A percentile compares a stretch with the other conserved stretches of the same genome.
Evolutionary conservation across 2,113 vertebrate genomes (phyloP).

Genomic region (Lagopus leucura): DNA sequence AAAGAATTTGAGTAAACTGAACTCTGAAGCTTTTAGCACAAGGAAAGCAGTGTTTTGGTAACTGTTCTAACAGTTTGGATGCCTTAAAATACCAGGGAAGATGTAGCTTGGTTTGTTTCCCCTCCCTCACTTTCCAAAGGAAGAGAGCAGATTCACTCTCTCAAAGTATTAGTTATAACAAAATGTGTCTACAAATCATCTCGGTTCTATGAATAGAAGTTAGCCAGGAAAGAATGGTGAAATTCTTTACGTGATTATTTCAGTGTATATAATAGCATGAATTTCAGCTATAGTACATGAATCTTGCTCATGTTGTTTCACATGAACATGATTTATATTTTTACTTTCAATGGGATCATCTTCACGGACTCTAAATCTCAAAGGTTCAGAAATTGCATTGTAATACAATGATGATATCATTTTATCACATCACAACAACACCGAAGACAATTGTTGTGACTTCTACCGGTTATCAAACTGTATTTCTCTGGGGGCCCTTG

Average conservation of each 20-base stretch:
- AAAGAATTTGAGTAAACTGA: background rate
- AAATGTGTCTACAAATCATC: background rate
- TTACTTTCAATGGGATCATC: background rate
- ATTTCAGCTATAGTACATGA: background rate
- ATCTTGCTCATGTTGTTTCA: background rate
- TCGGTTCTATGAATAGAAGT: background rate
- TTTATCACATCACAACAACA: background rate
- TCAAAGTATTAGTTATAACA: background rate
- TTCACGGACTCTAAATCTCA: background rate
- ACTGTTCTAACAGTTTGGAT: background rate
- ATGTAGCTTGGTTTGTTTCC: background rate
- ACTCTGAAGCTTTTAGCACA: background rate
- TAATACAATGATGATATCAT: background rate
- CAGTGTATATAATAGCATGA: background rate
- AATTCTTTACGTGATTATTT: background rate
- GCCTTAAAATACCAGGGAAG: background rate
- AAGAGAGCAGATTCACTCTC: background rate
- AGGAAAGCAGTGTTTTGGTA: background rate
- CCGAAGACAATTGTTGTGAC: background rate
- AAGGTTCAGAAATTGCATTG: background rate
- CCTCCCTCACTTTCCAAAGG: accelerated
- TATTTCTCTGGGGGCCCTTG: background rate
- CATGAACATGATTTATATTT: background rate
- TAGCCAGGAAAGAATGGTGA: background rate
- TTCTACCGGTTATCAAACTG: background rate